phyloP scores from a whole-genome alignment of 2,888 invertebrate species.

The Strigamia crassipes region DNA sequence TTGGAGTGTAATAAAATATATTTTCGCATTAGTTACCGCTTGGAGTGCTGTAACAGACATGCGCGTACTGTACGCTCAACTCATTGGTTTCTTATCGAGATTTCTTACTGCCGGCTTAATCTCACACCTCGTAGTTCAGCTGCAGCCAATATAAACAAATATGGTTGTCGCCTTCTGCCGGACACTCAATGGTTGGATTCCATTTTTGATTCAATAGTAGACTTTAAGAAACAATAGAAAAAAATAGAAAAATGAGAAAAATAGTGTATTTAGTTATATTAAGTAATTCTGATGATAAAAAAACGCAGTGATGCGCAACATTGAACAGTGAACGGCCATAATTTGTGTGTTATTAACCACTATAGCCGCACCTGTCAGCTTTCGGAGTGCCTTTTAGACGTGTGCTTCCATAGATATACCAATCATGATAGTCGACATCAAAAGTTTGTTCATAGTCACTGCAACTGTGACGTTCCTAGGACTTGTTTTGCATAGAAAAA shows the following conservation, averaged over 20 bases:
- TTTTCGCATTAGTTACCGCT: neutral
- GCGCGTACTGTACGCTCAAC: neutral
- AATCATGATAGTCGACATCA: conserved; percentile 12
- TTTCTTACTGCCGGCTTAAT: conserved; percentile 5
- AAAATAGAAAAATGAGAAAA: neutral
- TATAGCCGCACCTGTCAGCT: conserved; percentile 6
- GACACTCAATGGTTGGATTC: conserved; percentile 3
- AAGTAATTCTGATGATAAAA: neutral
- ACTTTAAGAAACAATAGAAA: neutral
- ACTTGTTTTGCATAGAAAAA: conserved; percentile 5
- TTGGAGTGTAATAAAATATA: neutral
- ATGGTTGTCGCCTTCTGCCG: neutral
- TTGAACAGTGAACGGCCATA: neutral
- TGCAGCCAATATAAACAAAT: conserved; percentile 1
- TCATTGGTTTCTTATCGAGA: neutral
- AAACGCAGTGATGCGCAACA: neutral
- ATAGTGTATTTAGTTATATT: neutral
- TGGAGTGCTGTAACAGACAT: neutral
- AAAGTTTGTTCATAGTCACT: conserved; percentile 27
- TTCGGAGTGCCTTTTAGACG: neutral
- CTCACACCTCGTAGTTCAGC: neutral
- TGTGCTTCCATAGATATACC: neutral
- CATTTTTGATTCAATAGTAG: neutral
- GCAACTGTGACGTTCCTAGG: conserved; percentile 17
- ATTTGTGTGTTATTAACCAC: neutral